Base-by-base conservation (phyloP, 2,797 vertebrate species). In the Mormyrus proboscirostris region DNA sequence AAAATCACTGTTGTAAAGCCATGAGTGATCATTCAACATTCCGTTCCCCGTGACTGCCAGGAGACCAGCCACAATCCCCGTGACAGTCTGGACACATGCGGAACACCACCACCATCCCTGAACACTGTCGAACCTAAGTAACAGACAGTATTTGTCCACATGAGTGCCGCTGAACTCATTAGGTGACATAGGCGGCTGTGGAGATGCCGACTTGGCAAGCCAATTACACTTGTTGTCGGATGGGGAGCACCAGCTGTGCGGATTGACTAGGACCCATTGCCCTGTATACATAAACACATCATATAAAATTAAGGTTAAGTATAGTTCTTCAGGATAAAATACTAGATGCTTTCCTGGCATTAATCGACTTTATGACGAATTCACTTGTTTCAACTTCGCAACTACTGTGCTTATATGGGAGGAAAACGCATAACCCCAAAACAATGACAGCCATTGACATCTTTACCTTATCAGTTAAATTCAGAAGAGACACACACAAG, bases 1-100 rank as follows among this genome's bases (percentile, higher is more conserved):
- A 19, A 19, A n/a, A 12, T 33, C 51, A 90, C 19, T 86, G 29
- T 22, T 79, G 57, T 25, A 91, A 88, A 88, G 90, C 10, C 29
- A 88, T 89, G 57, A 90, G 90, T 47, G 69, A 90, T 91, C 91
- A 25, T 59, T 87, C 90, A 88, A 88, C 91, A 91, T 92, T 92
- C 89, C 88, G 16, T 14, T 25, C 29, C 49, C 22, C 4, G 16
- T 41, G 50, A 22, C 22, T 25, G 44, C 79, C 79, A 25, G 38
- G n/a, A 85, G 44, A n/a, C 53, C 50, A 89, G 44, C 14, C 3
- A 62, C 22, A 85, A 49, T 50, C 55, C 22, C 53, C 25, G 25
- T 65, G 53, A 4, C 25, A 14, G 19, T 89, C 57, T n/a, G n/a
- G 22, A 14, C 41, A 89, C 10, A 62, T 33, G 29, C 29, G 29